phyloP scores from a whole-genome alignment of 2,888 invertebrate species.

The Anorthoa munda region DNA sequence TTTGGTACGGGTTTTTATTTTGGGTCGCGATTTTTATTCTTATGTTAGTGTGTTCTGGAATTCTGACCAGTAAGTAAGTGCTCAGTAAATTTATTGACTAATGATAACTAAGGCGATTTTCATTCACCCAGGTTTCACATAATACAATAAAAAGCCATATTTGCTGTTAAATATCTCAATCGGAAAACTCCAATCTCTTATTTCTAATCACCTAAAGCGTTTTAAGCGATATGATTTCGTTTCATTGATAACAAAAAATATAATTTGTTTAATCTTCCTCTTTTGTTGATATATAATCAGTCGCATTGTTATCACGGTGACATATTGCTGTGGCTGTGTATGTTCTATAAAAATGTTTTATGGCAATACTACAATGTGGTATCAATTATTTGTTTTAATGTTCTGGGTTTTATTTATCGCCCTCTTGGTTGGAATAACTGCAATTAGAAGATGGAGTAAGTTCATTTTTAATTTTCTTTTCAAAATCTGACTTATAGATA shows the following conservation, averaged over 20 bases:
- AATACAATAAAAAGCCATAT: too few relatives aligned
- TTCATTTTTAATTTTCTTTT: neutral
- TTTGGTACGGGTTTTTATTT: conserved; percentile 18
- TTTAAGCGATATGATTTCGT: conserved; percentile 43
- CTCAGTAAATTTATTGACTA: neutral
- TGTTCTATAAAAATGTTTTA: conserved; percentile 23
- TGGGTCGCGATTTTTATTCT: conserved; percentile 18
- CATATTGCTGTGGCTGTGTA: conserved; percentile 2
- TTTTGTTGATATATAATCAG: neutral
- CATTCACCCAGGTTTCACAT: too few relatives aligned
- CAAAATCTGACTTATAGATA: too few relatives aligned
- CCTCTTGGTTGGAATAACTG: conserved; percentile 29
- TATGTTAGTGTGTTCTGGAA: neutral
- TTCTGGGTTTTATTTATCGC: conserved; percentile 53
- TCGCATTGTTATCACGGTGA: conserved; percentile 21
- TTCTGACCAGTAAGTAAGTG: conserved; percentile 4
- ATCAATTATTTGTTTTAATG: conserved; percentile 44
- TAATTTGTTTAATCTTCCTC: conserved; percentile 12
- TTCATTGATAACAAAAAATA: conserved; percentile 28
- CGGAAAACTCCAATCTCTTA: neutral
- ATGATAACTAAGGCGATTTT: neutral
- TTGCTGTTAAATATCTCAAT: neutral
- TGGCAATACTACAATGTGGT: conserved; percentile 18
- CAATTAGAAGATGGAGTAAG: conserved; percentile 46
- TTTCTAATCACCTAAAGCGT: conserved; percentile 11